Evolutionary conservation across 64 coral and sea anemone genomes (phyloP).

Genomic region (Stylophora pistillata): DNA sequence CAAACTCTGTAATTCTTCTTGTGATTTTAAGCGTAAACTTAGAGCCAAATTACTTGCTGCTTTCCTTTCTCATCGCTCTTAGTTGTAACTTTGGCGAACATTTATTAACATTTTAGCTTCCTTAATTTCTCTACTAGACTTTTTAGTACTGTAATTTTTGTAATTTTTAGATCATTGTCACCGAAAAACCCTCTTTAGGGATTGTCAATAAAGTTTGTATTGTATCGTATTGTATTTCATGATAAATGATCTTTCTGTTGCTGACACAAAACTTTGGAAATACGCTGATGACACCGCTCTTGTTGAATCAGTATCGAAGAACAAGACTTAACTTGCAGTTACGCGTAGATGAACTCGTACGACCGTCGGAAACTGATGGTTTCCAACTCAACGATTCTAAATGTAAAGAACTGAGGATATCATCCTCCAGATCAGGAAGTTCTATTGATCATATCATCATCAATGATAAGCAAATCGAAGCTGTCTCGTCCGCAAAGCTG

Average conservation of each 20-base stretch:
- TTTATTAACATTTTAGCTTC: no score
- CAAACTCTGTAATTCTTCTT: no score
- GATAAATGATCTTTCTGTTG: slow-evolving; percentile 31
- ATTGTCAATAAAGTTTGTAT: no score
- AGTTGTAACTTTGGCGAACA: no score
- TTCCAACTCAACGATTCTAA: slow-evolving; percentile 42
- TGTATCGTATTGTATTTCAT: no score
- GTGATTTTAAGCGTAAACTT: no score
- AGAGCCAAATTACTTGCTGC: no score
- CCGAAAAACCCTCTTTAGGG: no score
- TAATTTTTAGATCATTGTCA: no score
- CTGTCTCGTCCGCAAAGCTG: background rate
- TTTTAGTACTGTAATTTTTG: no score
- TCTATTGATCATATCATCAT: slow-evolving; percentile 15
- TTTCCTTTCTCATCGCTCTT: no score
- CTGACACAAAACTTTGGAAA: slow-evolving; percentile 41
- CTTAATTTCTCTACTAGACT: no score
- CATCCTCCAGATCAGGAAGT: background rate
- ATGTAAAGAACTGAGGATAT: slow-evolving; percentile 27
- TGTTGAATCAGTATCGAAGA: slow-evolving; percentile 15
- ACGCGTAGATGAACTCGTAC: slow-evolving; percentile 10
- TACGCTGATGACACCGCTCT: slow-evolving; percentile 12
- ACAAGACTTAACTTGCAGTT: background rate
- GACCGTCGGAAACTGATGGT: background rate
- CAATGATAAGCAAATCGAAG: background rate